These are phyloP conservation scores for Orchesella flavescens DNA, from an alignment of 2,888 invertebrate genomes.

Conservation along the genomic window DNA sequence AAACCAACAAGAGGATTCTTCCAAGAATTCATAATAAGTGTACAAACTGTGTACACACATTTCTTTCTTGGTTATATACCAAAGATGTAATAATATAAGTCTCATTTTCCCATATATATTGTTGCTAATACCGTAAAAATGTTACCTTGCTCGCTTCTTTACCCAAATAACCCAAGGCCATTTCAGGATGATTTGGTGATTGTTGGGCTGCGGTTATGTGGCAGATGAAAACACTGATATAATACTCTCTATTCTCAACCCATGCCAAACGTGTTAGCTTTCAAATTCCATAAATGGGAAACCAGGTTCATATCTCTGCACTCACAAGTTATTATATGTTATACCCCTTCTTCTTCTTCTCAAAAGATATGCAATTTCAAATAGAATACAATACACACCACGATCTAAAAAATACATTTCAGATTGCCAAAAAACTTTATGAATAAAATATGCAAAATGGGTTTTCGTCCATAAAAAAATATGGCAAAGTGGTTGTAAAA, in stretches of 20 bases:
- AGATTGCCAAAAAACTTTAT: constrained; percentile 16
- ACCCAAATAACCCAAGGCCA: constrained; percentile 63
- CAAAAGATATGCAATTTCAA: constrained; percentile 21
- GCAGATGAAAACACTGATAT: background rate
- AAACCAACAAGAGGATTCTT: no score
- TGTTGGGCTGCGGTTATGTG: background rate
- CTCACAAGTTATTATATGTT: constrained; percentile 12
- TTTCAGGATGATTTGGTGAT: constrained; percentile 24
- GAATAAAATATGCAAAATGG: constrained; percentile 20
- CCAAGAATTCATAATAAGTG: no score
- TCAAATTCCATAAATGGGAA: constrained; percentile 46
- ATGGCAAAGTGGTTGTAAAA: constrained; percentile 32
- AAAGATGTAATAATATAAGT: constrained; percentile 41
- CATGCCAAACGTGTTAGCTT: background rate
- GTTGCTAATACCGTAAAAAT: constrained; percentile 46
- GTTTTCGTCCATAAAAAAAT: constrained; percentile 24
- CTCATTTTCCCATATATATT: constrained; percentile 42
- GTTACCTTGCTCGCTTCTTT: constrained; percentile 60
- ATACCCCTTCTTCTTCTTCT: background rate
- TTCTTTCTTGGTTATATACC: background rate
- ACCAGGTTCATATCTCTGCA: constrained; percentile 22
- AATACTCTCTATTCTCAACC: background rate
- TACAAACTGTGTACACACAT: no score
- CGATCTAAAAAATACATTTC: background rate
- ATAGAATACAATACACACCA: constrained; percentile 6